Percentiles rank a stretch among this genome's conserved stretches.
Evolutionary conservation across 2,888 invertebrate species (phyloP).

Genomic region (Ophion ellenae): DNA sequence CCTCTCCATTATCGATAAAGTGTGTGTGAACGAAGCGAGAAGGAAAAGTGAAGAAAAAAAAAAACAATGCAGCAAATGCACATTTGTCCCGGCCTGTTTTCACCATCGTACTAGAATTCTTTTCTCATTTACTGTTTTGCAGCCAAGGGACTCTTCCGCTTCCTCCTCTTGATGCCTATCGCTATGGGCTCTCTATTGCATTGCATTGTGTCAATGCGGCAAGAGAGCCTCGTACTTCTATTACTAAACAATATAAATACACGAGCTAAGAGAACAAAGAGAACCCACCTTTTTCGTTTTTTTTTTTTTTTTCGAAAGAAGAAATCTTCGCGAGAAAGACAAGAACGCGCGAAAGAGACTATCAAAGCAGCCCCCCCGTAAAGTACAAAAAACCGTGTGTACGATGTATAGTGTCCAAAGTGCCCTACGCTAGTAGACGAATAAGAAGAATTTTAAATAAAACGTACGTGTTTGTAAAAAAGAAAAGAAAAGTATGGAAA

Average conservation of each 20-base stretch:
- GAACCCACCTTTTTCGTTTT: neutral
- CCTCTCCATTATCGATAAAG: neutral
- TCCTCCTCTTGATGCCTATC: conserved; percentile 82
- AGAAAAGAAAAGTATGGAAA: conserved; percentile 46
- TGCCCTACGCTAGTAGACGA: conserved; percentile 60
- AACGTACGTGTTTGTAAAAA: conserved; percentile 61
- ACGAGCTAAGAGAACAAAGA: conserved; percentile 42
- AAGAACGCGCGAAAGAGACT: conserved; percentile 40
- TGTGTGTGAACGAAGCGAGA: conserved; percentile 32
- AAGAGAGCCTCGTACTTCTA: conserved; percentile 77
- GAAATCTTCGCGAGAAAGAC: conserved; percentile 35
- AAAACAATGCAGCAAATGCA: conserved; percentile 16
- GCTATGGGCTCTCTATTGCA: conserved; percentile 81
- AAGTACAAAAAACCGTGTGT: conserved; percentile 62
- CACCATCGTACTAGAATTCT: conserved; percentile 72
- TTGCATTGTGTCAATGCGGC: conserved; percentile 80
- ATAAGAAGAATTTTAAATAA: conserved; percentile 21
- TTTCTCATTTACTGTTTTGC: conserved; percentile 75
- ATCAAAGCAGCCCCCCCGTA: conserved; percentile 53
- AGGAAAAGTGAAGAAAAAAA: conserved; percentile 39
- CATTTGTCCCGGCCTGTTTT: conserved; percentile 42
- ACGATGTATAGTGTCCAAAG: conserved; percentile 64
- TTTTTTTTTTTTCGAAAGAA: conserved; percentile 38
- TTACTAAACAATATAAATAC: conserved; percentile 72
- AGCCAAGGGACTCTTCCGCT: conserved; percentile 81